Conservation (phyloP, 2,888 invertebrate genomes). For the Cheilosia impressa region DNA sequence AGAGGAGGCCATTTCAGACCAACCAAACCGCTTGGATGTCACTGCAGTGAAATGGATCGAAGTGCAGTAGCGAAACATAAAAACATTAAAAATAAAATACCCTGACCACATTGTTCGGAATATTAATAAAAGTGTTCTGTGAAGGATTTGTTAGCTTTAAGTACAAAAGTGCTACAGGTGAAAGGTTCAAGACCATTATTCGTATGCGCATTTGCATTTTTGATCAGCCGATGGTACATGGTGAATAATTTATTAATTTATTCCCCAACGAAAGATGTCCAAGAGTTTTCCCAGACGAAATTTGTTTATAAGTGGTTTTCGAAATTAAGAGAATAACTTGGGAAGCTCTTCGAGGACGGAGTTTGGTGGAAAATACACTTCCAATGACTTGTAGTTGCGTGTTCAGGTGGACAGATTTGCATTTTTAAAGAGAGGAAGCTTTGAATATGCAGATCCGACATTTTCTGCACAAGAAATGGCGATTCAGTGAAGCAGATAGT, state of each 20-base stretch:
- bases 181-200: neutral
- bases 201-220: neutral
- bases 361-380: neutral
- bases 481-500: no score
- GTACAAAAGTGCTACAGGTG: neutral
- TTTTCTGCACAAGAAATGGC: no score
- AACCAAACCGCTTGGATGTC: constrained; percentile 45
- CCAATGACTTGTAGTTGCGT: neutral
- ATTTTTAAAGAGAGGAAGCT: no score
- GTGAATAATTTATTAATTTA: neutral
- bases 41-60: constrained; percentile 55
- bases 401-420: neutral
- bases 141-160: neutral
- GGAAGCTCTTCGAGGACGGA: neutral
- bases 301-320: neutral
- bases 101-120: constrained; percentile 5
- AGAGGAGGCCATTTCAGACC: constrained; percentile 37
- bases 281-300: neutral
- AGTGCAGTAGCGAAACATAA: neutral
- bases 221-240: neutral
- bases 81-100: neutral
- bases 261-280: neutral
- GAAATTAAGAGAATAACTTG: neutral
- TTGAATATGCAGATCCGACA: no score
- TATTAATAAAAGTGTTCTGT: constrained; percentile 6